These are phyloP conservation scores for Polyergus mexicanus DNA, from an alignment of 1,140 invertebrate genomes.

Conservation along the genomic window DNA sequence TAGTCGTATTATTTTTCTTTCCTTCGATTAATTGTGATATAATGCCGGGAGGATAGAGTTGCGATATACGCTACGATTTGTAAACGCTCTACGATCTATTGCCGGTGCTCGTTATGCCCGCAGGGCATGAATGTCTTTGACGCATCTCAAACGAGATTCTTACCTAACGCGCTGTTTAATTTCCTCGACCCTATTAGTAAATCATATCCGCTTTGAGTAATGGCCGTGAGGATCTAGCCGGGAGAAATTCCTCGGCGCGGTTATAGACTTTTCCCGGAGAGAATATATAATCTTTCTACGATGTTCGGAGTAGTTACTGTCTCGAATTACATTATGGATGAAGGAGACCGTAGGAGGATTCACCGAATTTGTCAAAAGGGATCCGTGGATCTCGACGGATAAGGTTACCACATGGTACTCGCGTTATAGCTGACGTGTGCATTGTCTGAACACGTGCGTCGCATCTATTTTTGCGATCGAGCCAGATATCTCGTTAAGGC, in stretches of 20 bases:
- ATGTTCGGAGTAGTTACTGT: conserved; percentile 68
- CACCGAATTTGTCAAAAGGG: conserved; percentile 74
- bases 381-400: conserved; percentile 66
- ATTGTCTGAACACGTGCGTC: conserved; percentile 65
- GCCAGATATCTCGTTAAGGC: conserved; percentile 25
- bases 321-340: conserved; percentile 78
- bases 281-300: conserved; percentile 70
- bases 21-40: conserved; percentile 42
- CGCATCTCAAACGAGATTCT: conserved; percentile 24
- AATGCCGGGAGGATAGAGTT: not conserved
- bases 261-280: conserved; percentile 62
- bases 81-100: conserved; percentile 28
- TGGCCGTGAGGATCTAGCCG: conserved; percentile 44
- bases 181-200: conserved; percentile 68
- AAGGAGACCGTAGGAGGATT: conserved; percentile 69
- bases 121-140: conserved; percentile 41
- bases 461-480: conserved; percentile 33
- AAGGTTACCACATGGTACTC: conserved; percentile 64
- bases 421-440: conserved; percentile 21
- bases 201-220: conserved; percentile 69
- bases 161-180: conserved; percentile 68
- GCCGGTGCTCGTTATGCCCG: conserved; percentile 31
- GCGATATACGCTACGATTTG: conserved; percentile 24
- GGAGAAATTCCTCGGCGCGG: conserved; percentile 48
- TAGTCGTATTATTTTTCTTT: not conserved